A percentile compares a stretch with the other conserved stretches of the same genome.
phyloP scores from a whole-genome alignment of 1,140 invertebrate species.

The Zaprionus ghesquierei region DNA sequence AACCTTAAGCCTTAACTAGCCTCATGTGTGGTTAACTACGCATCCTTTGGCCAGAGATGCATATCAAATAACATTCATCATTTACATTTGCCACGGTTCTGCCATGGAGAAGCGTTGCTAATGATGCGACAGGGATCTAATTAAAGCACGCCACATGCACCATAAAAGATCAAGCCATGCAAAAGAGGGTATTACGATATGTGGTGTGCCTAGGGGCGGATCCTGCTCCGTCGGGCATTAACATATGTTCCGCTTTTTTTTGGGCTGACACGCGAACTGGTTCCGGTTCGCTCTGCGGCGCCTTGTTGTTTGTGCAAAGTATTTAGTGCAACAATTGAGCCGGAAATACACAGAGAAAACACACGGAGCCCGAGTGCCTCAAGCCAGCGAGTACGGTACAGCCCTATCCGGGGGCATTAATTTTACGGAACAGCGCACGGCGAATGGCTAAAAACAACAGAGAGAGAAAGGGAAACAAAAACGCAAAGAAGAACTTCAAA shows the following conservation, averaged over 20 bases:
- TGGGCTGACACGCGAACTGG: constrained; percentile 54
- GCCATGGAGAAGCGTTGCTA: constrained; percentile 60
- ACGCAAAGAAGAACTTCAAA: constrained; percentile 15
- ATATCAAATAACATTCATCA: constrained; percentile 60
- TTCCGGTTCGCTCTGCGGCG: constrained; percentile 14
- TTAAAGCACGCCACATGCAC: neutral
- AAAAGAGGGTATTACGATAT: too few species aligned
- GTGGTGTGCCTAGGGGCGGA: neutral
- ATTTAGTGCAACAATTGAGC: constrained; percentile 73
- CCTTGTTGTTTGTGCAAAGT: constrained; percentile 60
- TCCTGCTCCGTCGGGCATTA: constrained; percentile 29
- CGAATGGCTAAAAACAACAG: constrained; percentile 21
- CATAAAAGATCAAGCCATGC: constrained; percentile 34
- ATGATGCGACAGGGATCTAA: constrained; percentile 40
- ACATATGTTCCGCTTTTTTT: constrained; percentile 53
- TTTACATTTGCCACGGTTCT: constrained; percentile 67
- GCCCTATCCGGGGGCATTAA: constrained; percentile 42
- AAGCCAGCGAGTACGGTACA: neutral
- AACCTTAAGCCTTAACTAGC: neutral
- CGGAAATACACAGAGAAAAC: constrained; percentile 51
- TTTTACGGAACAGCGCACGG: constrained; percentile 60
- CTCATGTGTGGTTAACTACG: neutral
- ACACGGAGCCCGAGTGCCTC: constrained; percentile 4
- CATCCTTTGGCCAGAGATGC: constrained; percentile 41
- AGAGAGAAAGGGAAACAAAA: constrained; percentile 17